These are phyloP conservation scores for Nomada goodeniana DNA, from an alignment of 2,888 invertebrate species.

Conservation along the genomic window DNA sequence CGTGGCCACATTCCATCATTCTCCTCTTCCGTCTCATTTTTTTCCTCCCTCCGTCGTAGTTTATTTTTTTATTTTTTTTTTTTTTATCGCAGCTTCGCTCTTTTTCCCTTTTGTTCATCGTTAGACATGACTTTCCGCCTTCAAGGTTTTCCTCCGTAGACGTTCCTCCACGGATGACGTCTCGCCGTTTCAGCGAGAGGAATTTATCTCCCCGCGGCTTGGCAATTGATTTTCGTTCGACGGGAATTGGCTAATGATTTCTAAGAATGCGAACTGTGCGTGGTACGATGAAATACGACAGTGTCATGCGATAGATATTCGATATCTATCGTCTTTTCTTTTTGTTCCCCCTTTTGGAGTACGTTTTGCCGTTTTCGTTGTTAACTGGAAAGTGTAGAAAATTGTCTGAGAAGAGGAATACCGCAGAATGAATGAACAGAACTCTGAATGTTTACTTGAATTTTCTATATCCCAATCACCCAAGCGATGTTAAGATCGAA, in stretches of 20 bases:
- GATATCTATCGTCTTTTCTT: too few relatives aligned
- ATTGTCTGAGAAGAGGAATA: background rate
- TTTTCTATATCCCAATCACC: background rate
- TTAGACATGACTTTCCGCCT: constrained; percentile 3
- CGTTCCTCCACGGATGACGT: background rate
- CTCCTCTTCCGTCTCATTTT: constrained; percentile 10
- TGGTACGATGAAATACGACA: too few relatives aligned
- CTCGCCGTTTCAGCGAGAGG: background rate
- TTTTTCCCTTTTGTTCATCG: background rate
- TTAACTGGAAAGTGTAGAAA: background rate
- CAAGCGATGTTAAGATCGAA: background rate
- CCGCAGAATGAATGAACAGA: background rate
- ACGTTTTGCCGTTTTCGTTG: too few relatives aligned
- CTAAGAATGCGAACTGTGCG: too few relatives aligned
- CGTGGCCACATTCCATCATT: constrained; percentile 47
- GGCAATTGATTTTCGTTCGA: too few relatives aligned
- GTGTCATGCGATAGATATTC: too few relatives aligned
- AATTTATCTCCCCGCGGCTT: constrained; percentile 7
- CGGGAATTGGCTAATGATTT: too few relatives aligned
- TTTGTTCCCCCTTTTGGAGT: too few relatives aligned
- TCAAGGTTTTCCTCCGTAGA: constrained; percentile 5
- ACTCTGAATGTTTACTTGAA: background rate
- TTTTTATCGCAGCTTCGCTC: background rate
- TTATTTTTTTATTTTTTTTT: background rate
- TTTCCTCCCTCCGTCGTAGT: background rate